Base-by-base conservation (phyloP, 1,140 invertebrate genomes). In the Drosophila bipectinata region DNA sequence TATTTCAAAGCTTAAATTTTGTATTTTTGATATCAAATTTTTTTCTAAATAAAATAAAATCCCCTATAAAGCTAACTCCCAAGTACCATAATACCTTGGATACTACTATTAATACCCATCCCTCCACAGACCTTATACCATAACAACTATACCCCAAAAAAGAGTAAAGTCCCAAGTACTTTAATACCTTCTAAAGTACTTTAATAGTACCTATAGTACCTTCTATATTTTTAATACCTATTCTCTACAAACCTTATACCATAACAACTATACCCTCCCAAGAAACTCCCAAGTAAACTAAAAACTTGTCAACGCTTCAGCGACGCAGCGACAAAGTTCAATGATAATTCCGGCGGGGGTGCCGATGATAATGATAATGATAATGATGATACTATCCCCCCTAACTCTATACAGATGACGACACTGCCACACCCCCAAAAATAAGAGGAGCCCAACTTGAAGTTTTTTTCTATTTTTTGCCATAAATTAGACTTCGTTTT, bases 401-500 rank as follows among this genome's bases (percentile, higher is more conserved):
- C 34, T 3, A 3, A 3, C 10, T 37, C 34, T 10, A 12, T 28
- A n/a, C 8, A 30, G 51, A 55, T 74, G 78, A 81, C 82, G 78
- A 60, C 51, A 64, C 51, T 45, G 53, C 66, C 75, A 75, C 79
- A 72, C 75, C 81, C 72, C 80, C 77, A 14, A 21, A 21, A 21
- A 4, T 21, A 26, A 18, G 34, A 15, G 49, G 30, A 48, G 18
- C 30, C 39, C 10, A 28, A 60, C 26, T 18, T 28, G 62, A 28
- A 68, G 66, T 54, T 45, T n/a, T 63, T 21, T 57, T 62, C 26
- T 4, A 7, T 32, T 41, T 14, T 14, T 44, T 54, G 55, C 61
- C 69, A 85, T 85, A 85, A 85, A 88, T 85, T 82, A 85, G 72
- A 78, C 68, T 82, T 87, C 60, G 87, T 87, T 82, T 68, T 59